Conservation (phyloP, 2,888 invertebrate species). For the Gandaritis pyraliata region DNA sequence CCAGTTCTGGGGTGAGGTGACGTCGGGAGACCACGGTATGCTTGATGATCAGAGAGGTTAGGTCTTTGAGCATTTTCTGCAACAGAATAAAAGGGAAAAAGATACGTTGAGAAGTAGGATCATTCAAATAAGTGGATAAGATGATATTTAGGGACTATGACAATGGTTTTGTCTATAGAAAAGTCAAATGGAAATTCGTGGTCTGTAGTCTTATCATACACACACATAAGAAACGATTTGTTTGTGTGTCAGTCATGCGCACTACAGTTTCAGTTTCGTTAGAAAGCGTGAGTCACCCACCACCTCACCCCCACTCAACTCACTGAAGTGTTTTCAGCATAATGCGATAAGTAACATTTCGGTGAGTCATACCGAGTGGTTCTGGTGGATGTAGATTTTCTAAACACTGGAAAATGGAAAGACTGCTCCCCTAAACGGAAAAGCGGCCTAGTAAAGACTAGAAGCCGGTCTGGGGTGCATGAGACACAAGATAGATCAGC, state of each 20-base stretch:
- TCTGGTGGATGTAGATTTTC: not conserved
- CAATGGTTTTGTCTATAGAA: too few relatives aligned
- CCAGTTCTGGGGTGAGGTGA: conserved; percentile 87
- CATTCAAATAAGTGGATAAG: too few relatives aligned
- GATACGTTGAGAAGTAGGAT: too few relatives aligned
- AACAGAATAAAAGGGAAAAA: conserved; percentile 7
- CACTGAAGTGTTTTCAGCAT: conserved; percentile 21
- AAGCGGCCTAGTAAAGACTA: too few relatives aligned
- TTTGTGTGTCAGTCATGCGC: conserved; percentile 9
- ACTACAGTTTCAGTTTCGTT: conserved; percentile 6
- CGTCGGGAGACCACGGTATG: conserved; percentile 66
- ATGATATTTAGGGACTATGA: too few relatives aligned
- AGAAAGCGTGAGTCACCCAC: conserved; percentile 20
- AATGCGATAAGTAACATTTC: conserved; percentile 10
- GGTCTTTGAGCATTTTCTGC: conserved; percentile 56
- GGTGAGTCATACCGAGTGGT: conserved; percentile 5
- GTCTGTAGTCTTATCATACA: too few relatives aligned
- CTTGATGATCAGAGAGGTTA: conserved; percentile 57
- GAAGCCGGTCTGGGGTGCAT: too few relatives aligned
- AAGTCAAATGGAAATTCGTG: too few relatives aligned
- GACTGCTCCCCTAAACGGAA: too few relatives aligned
- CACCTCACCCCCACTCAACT: not conserved
- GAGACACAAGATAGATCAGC: too few relatives aligned
- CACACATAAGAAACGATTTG: conserved; percentile 2
- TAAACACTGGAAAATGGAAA: too few relatives aligned